phyloP scores from a whole-genome alignment of 2,888 invertebrate genomes.

The Terebella lapidaria region DNA sequence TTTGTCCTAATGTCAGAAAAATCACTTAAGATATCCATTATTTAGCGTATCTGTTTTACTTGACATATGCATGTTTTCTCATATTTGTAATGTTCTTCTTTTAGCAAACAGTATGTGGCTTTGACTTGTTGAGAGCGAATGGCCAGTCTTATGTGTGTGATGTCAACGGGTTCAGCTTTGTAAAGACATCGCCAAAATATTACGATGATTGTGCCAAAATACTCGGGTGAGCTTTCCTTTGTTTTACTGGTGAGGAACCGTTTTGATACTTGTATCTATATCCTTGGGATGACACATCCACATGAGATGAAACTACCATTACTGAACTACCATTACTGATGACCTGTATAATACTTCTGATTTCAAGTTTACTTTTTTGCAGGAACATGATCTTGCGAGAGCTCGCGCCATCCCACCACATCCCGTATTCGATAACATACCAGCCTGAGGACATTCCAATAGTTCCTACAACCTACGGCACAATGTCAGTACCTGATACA shows the following conservation, averaged over 20 bases:
- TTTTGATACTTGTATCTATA: too few species aligned
- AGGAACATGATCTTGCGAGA: constrained; percentile 91
- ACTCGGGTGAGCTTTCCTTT: constrained; percentile 40
- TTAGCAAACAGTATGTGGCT: constrained; percentile 95
- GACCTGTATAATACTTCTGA: too few species aligned
- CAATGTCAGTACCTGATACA: constrained; percentile 31
- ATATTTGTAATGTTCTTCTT: too few species aligned
- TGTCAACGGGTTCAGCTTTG: constrained; percentile 99
- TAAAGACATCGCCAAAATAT: constrained; percentile 98
- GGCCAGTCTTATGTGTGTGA: constrained; percentile 99
- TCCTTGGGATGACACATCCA: too few species aligned
- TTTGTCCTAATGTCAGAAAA: too few species aligned
- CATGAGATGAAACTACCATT: too few species aligned
- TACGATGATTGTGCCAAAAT: constrained; percentile 99
- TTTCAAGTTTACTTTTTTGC: too few species aligned
- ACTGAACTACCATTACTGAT: too few species aligned
- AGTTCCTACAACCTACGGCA: constrained; percentile 78
- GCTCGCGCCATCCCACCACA: constrained; percentile 84
- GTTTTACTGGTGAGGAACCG: too few species aligned
- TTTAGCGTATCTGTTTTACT: too few species aligned
- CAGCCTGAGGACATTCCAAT: constrained; percentile 97
- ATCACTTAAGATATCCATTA: too few species aligned
- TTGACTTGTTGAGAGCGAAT: constrained; percentile 92
- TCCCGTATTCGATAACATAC: constrained; percentile 74
- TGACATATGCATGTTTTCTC: too few species aligned